phyloP scores from a whole-genome alignment of 2,113 vertebrate genomes.

The Nesogale talazaci region DNA sequence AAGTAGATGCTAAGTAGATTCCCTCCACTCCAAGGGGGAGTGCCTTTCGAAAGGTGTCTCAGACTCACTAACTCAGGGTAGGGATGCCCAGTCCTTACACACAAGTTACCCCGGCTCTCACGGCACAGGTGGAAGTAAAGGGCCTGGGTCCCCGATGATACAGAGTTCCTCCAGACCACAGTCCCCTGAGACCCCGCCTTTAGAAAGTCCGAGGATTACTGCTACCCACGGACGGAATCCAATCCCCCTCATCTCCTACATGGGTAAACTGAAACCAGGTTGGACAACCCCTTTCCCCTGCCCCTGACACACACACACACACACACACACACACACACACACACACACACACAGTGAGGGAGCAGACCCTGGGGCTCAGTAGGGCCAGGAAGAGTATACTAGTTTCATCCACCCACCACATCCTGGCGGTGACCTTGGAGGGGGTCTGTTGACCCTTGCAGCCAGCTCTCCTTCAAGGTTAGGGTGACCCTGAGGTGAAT shows the following conservation, averaged over 20 bases:
- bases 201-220: neutral
- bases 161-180: fast-evolving
- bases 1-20: neutral
- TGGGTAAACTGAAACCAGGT: constrained; percentile 9
- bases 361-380: no score
- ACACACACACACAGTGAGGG: no score
- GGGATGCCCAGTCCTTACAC: neutral
- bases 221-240: neutral
- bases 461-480: no score
- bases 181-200: neutral
- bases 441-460: neutral
- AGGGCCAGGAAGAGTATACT: neutral
- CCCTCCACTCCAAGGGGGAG: neutral
- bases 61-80: neutral
- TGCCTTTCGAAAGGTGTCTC: neutral
- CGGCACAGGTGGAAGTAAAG: no score
- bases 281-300: no score
- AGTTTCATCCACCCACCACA: fast-evolving
- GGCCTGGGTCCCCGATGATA: neutral
- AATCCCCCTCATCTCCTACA: neutral
- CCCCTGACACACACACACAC: no score
- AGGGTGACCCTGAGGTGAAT: fast-evolving
- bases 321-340: no score
- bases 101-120: no score
- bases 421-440: neutral